phyloP scores from a whole-genome alignment of 2,797 vertebrate genomes.

The Lepus oiostolus region DNA sequence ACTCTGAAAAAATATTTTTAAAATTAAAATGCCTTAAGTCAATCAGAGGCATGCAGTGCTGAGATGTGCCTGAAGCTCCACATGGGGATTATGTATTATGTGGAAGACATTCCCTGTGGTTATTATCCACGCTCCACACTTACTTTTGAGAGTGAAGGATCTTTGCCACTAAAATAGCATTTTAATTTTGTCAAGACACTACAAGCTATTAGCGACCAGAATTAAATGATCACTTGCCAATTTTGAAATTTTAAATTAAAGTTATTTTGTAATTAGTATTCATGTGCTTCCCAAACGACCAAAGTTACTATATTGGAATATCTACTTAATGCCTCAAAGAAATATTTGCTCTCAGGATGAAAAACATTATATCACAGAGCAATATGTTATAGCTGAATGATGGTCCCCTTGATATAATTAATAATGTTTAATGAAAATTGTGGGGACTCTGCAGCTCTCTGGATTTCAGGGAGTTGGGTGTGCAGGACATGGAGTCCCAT shows the following conservation, averaged over 20 bases:
- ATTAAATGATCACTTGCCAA: slow-evolving; percentile 85
- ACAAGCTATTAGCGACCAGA: slow-evolving; percentile 86
- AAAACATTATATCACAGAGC: slow-evolving; percentile 79
- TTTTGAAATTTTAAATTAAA: slow-evolving; percentile 85
- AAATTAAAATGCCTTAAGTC: slow-evolving; percentile 69
- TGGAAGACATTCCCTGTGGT: slow-evolving; percentile 75
- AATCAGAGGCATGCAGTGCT: not conserved
- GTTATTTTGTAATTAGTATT: slow-evolving; percentile 82
- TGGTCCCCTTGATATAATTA: slow-evolving; percentile 61
- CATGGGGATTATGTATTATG: slow-evolving; percentile 63
- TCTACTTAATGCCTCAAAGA: slow-evolving; percentile 72
- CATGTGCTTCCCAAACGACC: slow-evolving; percentile 80
- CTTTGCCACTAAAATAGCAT: slow-evolving; percentile 84
- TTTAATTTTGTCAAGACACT: slow-evolving; percentile 86
- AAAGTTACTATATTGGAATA: slow-evolving; percentile 76
- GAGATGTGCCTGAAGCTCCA: slow-evolving; percentile 64
- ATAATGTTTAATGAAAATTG: slow-evolving; percentile 75
- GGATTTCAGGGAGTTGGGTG: not conserved
- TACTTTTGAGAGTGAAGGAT: slow-evolving; percentile 85
- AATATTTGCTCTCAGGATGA: slow-evolving; percentile 75
- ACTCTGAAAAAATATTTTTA: slow-evolving; percentile 64
- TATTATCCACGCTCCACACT: slow-evolving; percentile 72
- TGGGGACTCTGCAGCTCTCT: slow-evolving; percentile 65
- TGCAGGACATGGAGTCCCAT: not conserved
- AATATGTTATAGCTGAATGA: slow-evolving; percentile 79